Percentiles rank a stretch among this genome's conserved stretches.
phyloP scores from a whole-genome alignment of 2,797 vertebrate species.

The Anabas testudineus region DNA sequence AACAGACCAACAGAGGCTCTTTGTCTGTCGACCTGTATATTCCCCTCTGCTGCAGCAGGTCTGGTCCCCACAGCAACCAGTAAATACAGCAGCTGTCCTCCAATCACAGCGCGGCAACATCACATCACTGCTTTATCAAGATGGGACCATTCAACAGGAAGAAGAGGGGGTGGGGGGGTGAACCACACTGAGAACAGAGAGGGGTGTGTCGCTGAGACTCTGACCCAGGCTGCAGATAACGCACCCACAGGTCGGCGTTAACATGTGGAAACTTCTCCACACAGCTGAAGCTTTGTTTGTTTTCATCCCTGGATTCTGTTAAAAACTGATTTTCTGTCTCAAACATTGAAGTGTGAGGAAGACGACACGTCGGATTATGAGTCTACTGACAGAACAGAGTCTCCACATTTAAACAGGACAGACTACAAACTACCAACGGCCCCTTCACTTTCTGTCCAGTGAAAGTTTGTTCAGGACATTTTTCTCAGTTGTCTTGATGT shows the following conservation, averaged over 20 bases:
- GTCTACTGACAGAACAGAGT: no score
- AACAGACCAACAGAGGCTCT: slow-evolving; percentile 43
- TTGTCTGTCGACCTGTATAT: slow-evolving; percentile 59
- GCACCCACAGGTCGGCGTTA: background rate
- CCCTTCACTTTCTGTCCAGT: no score
- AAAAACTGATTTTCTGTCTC: no score
- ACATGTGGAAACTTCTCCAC: background rate
- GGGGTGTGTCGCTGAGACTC: slow-evolving; percentile 33
- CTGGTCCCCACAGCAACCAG: slow-evolving; percentile 42
- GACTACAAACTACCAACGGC: no score
- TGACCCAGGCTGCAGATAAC: slow-evolving; percentile 8
- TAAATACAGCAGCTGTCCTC: slow-evolving; percentile 56
- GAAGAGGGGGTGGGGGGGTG: background rate
- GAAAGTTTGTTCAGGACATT: no score
- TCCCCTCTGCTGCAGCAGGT: slow-evolving; percentile 32
- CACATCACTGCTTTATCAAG: slow-evolving; percentile 58
- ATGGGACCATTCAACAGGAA: slow-evolving; percentile 57
- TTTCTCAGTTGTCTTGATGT: no score
- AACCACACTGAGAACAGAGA: slow-evolving; percentile 43
- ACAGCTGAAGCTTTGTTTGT: no score
- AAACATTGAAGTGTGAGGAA: no score
- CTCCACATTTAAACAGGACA: no score
- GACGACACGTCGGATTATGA: no score
- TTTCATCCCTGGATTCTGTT: no score
- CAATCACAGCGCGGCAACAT: slow-evolving; percentile 47